These are phyloP conservation scores for Ciconia maguari DNA, from an alignment of 2,113 vertebrate genomes.

Conservation along the genomic window DNA sequence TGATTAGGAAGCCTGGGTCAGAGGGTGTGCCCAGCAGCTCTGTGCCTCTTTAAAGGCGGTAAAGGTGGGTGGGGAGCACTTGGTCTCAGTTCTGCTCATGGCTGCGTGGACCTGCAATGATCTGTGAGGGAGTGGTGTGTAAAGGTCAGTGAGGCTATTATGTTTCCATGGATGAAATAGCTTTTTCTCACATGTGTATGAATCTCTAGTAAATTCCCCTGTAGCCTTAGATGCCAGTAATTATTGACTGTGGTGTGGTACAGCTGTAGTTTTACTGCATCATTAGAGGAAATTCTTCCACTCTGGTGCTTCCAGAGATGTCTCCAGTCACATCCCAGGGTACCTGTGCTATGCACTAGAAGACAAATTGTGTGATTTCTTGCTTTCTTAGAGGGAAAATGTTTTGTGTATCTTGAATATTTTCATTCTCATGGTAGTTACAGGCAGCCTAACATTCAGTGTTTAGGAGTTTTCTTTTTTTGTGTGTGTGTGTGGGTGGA, in stretches of 20 bases:
- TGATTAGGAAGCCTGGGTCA: accelerated
- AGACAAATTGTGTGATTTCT: not conserved
- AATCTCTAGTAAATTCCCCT: not conserved
- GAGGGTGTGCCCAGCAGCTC: not conserved
- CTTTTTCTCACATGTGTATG: not conserved
- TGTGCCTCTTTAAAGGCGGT: not conserved
- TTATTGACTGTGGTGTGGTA: not conserved
- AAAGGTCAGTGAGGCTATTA: not conserved
- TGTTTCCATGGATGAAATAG: not conserved
- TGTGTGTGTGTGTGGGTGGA: not conserved
- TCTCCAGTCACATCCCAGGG: not conserved
- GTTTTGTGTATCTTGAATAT: not conserved
- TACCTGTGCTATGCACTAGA: not conserved
- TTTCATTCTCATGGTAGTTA: not conserved
- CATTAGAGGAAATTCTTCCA: constrained; percentile 14
- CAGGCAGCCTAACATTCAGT: not conserved
- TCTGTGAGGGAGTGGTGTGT: not conserved
- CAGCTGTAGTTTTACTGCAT: constrained; percentile 32
- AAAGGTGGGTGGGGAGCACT: not conserved
- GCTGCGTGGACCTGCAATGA: accelerated
- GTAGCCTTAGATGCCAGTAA: not conserved
- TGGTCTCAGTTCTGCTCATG: accelerated
- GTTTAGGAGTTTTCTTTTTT: not conserved
- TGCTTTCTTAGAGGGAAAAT: not conserved
- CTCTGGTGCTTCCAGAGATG: not conserved